phyloP scores from a whole-genome alignment of 2,888 invertebrate genomes.

The Odontocerum albicorne region DNA sequence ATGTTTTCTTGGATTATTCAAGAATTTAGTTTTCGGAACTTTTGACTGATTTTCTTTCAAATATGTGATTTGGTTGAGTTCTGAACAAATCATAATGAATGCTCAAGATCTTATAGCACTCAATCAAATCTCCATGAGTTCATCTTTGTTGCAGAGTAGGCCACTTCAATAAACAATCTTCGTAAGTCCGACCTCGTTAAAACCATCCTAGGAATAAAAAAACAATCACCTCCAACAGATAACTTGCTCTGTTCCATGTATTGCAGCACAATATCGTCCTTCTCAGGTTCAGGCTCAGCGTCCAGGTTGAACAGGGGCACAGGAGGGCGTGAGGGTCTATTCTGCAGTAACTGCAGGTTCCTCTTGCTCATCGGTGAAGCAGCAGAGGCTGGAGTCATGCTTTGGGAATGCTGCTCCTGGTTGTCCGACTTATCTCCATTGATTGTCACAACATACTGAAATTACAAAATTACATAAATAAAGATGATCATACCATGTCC shows the following conservation, averaged over 20 bases:
- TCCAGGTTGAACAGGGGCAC: conserved; percentile 41
- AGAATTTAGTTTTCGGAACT: no score
- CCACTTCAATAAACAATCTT: background rate
- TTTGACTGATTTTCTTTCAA: no score
- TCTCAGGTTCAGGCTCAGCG: conserved; percentile 39
- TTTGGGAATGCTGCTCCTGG: conserved; percentile 44
- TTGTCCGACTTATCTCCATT: conserved; percentile 42
- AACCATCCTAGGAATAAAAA: no score
- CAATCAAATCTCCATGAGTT: no score
- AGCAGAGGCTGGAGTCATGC: conserved; percentile 34
- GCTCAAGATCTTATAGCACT: no score
- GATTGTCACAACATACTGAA: conserved; percentile 23
- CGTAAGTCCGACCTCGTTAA: no score
- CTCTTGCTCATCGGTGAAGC: conserved; percentile 54
- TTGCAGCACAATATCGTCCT: conserved; percentile 50
- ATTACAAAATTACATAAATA: background rate
- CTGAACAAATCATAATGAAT: no score
- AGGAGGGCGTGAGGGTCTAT: conserved; percentile 44
- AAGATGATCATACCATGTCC: background rate
- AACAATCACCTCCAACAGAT: conserved; percentile 24
- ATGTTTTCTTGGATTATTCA: no score
- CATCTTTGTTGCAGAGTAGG: no score
- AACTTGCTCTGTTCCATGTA: conserved; percentile 48
- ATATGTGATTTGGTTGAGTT: no score
- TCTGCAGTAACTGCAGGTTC: conserved; percentile 56